Percentiles rank a stretch among this genome's conserved stretches.
Conservation (phyloP, 1,140 invertebrate genomes). For the Habropoda laboriosa region DNA sequence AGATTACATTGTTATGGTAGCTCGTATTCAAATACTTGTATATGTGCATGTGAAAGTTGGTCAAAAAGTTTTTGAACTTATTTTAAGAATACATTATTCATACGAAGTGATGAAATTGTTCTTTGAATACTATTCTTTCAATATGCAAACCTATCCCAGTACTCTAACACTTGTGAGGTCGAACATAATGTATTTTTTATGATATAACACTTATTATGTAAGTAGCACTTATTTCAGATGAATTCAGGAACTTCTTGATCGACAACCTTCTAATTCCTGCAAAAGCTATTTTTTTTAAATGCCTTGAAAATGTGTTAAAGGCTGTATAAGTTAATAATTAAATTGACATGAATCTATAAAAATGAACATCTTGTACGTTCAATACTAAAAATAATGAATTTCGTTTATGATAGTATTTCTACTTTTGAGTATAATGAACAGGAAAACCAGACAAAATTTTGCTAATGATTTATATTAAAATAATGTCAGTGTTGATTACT, state of each 20-base stretch:
- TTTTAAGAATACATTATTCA: not conserved
- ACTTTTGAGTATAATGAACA: not conserved
- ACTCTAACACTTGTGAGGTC: not conserved
- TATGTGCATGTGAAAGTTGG: not conserved
- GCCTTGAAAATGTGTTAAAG: not conserved
- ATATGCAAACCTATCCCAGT: not conserved
- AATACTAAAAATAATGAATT: not conserved
- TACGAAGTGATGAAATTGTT: not conserved
- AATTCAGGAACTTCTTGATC: conserved; percentile 22
- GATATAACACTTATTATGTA: not conserved
- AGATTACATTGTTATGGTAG: not conserved
- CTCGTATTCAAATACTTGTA: conserved; percentile 12
- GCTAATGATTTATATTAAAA: not conserved
- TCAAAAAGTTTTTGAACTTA: conserved; percentile 28
- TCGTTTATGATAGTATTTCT: not conserved
- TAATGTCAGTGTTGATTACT: not conserved
- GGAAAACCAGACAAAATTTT: not conserved
- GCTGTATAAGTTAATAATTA: not conserved
- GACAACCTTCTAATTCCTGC: not conserved
- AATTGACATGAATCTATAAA: not conserved
- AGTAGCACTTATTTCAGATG: conserved; percentile 20
- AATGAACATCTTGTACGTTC: not conserved
- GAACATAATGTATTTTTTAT: not conserved
- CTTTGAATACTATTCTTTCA: not conserved
- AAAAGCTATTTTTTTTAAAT: not conserved